Conservation (phyloP, 2,797 vertebrate genomes). For the Manis javanica region DNA sequence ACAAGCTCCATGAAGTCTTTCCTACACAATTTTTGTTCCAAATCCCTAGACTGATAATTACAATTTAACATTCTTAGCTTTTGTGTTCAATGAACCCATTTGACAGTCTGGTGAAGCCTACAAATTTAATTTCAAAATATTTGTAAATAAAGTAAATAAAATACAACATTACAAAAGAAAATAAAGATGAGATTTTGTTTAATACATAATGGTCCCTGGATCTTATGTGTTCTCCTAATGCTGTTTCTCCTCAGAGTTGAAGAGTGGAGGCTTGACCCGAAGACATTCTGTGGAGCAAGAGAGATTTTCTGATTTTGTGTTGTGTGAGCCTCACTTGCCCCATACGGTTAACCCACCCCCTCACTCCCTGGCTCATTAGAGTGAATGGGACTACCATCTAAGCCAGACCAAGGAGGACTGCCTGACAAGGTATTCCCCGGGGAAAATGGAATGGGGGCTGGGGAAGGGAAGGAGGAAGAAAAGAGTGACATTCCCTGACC, state of each 20-base stretch:
- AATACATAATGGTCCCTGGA: neutral
- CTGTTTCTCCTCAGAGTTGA: neutral
- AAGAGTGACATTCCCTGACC: neutral
- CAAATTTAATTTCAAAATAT: neutral
- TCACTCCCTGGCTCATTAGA: neutral
- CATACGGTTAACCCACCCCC: neutral
- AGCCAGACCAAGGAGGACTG: too few species aligned
- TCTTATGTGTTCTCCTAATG: neutral
- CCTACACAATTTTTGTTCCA: neutral
- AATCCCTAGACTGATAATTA: constrained; percentile 1
- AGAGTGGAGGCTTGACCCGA: neutral
- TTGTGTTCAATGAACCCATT: neutral
- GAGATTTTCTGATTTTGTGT: neutral
- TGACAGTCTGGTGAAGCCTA: neutral
- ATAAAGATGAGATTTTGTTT: neutral
- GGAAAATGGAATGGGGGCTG: neutral
- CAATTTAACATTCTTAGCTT: neutral
- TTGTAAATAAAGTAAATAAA: neutral
- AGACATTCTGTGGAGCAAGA: neutral
- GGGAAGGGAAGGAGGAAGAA: neutral
- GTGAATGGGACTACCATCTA: neutral
- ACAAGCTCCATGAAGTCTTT: neutral
- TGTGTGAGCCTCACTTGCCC: neutral
- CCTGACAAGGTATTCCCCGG: neutral
- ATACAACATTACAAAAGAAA: neutral